Evolutionary conservation across 1,140 invertebrate species (phyloP), one percentile per base, ranked within the genome.

Genomic region (Samia ricini): DNA sequence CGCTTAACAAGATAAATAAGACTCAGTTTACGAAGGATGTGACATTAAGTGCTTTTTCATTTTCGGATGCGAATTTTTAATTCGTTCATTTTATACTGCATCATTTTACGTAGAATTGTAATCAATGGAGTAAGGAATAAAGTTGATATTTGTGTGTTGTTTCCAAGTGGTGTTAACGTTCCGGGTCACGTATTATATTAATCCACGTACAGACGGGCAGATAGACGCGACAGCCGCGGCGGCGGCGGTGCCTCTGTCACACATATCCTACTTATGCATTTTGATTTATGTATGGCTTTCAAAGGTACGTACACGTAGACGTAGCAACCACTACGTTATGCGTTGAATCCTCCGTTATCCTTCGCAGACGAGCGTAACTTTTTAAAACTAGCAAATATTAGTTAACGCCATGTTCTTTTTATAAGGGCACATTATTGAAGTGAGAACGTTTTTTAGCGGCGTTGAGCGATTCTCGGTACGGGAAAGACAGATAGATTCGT

Each of bases 111-210:
- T n/a, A 42, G 12, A 42, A 15, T 15, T 42, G 33, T 12, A 10
- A 15, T 42, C 1, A 42, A 42, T 7, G 7, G 0, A 42, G n/a
- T 15, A 42, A 15, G 8, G 12, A 15, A 42, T 42, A 42, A 15
- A 42, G 33, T 42, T 42, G 12, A 42, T 12, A 42, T 42, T 42
- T 42, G 33, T 15, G 33, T 42, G 33, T 12, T 42, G 12, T 42
- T 42, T 15, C 33, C 3, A 10, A 42, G 4, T 42, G 33, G 10
- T 15, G 33, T 42, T 42, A 42, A 42, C 33, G 33, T 42, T 42
- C 33, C 33, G 33, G 33, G 33, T 42, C 33, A 42, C 33, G 33
- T 42, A 42, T 42, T 42, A 42, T 42, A 42, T 42, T 42, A 42
- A 42, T 42, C 33, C 33, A 42, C 33, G 33, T 42, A 42, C 10